Evolutionary conservation across 2,797 vertebrate genomes (phyloP).

Genomic region (Gymnodraco acuticeps): DNA sequence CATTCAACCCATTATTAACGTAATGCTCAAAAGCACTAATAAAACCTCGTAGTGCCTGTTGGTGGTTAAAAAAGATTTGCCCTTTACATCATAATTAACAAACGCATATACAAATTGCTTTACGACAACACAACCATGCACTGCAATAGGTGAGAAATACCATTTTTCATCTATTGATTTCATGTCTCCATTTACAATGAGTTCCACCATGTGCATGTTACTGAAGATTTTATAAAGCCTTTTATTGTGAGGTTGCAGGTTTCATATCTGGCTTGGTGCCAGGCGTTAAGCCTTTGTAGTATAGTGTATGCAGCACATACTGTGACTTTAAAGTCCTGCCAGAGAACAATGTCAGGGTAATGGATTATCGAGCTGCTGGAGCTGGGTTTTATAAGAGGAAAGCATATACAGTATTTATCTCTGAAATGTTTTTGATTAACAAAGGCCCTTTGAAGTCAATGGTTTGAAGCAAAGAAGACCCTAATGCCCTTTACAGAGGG

Average conservation of each 20-base stretch:
- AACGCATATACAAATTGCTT: slow-evolving; percentile 29
- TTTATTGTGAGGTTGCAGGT: slow-evolving; percentile 48
- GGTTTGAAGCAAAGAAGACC: slow-evolving; percentile 57
- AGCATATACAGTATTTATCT: slow-evolving; percentile 61
- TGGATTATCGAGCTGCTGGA: slow-evolving; percentile 52
- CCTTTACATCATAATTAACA: slow-evolving; percentile 39
- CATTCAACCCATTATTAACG: slow-evolving; percentile 34
- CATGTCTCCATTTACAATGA: slow-evolving; percentile 20
- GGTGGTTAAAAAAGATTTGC: slow-evolving; percentile 20
- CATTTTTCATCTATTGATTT: slow-evolving; percentile 43
- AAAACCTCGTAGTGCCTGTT: slow-evolving; percentile 11
- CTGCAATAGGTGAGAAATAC: slow-evolving; percentile 31
- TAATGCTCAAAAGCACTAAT: slow-evolving; percentile 21
- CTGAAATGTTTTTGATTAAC: slow-evolving; percentile 71
- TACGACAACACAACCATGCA: slow-evolving; percentile 16
- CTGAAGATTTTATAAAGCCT: slow-evolving; percentile 24
- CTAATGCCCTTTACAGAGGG: slow-evolving; percentile 52
- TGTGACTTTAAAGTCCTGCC: slow-evolving; percentile 56
- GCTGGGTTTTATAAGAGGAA: slow-evolving; percentile 41
- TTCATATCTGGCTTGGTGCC: slow-evolving; percentile 45
- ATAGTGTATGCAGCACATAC: slow-evolving; percentile 41
- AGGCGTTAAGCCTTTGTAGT: slow-evolving; percentile 20
- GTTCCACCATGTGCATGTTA: slow-evolving; percentile 33
- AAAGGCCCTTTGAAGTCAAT: slow-evolving; percentile 69
- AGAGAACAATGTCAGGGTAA: slow-evolving; percentile 59